Percentiles rank a stretch among this genome's conserved stretches.
Evolutionary conservation across 2,113 vertebrate species (phyloP).

Genomic region (Taxidea taxus): DNA sequence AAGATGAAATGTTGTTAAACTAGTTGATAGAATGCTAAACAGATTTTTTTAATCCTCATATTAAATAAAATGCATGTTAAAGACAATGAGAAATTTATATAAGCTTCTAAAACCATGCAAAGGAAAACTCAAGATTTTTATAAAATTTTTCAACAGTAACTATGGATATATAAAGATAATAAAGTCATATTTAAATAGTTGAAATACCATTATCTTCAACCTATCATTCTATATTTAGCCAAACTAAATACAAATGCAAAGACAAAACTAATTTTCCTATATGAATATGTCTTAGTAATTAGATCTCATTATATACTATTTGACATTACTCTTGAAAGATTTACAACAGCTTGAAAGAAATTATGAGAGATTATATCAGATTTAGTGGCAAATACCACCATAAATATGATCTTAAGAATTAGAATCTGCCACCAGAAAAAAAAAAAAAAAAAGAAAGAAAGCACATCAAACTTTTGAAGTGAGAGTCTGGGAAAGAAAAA

Average conservation of each 20-base stretch:
- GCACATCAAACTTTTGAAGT: background rate
- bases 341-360: background rate
- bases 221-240: background rate
- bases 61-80: background rate
- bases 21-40: background rate
- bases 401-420: background rate
- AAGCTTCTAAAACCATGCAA: background rate
- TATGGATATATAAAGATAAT: background rate
- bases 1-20: background rate
- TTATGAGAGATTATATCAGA: background rate
- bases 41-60: background rate
- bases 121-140: background rate
- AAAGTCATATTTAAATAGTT: background rate
- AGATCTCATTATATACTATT: background rate
- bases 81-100: background rate
- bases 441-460: background rate
- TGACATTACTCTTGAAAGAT: background rate
- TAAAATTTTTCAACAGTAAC: background rate
- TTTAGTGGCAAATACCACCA: background rate
- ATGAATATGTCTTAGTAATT: background rate
- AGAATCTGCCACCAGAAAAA: background rate
- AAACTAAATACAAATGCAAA: background rate
- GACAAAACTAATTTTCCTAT: background rate
- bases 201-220: background rate
- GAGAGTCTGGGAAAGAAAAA: background rate